These are phyloP conservation scores for Drosophila atroscutellata DNA, from an alignment of 2,888 invertebrate species.

Conservation along the genomic window DNA sequence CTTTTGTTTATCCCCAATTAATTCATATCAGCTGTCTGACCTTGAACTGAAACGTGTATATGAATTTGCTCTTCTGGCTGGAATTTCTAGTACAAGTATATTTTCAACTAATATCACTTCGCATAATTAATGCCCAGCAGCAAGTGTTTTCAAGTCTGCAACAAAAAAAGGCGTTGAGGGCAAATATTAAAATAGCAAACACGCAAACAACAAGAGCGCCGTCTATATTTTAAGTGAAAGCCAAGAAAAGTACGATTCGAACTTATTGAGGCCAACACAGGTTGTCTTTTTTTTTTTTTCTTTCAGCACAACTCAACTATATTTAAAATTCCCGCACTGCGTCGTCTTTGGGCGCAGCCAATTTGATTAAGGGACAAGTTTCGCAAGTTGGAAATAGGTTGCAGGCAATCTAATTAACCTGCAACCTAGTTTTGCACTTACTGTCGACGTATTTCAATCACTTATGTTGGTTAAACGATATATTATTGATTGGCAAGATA, in stretches of 20 bases:
- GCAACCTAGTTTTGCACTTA: background rate
- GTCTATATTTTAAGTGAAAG: slow-evolving; percentile 37
- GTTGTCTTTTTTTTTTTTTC: too few species aligned
- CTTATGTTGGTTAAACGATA: background rate
- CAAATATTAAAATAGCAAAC: slow-evolving; percentile 30
- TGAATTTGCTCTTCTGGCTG: background rate
- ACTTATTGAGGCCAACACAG: slow-evolving; percentile 37
- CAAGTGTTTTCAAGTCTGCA: background rate
- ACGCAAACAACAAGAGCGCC: slow-evolving; percentile 3
- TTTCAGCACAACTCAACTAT: slow-evolving; percentile 3
- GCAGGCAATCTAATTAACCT: background rate
- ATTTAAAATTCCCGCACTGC: slow-evolving; percentile 16
- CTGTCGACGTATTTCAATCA: background rate
- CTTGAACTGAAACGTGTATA: slow-evolving; percentile 11
- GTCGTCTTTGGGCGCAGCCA: slow-evolving; percentile 6
- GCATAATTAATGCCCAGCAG: background rate
- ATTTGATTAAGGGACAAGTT: slow-evolving; percentile 29
- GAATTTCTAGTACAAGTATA: background rate
- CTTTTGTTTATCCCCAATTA: slow-evolving; percentile 3
- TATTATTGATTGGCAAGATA: background rate
- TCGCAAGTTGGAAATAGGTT: slow-evolving; percentile 1
- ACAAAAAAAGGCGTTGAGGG: background rate
- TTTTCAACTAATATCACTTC: background rate
- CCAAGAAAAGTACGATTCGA: slow-evolving; percentile 18
- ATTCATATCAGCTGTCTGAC: slow-evolving; percentile 3